Evolutionary conservation across 1,140 invertebrate species (phyloP).

Genomic region (Drosophila simulans): DNA sequence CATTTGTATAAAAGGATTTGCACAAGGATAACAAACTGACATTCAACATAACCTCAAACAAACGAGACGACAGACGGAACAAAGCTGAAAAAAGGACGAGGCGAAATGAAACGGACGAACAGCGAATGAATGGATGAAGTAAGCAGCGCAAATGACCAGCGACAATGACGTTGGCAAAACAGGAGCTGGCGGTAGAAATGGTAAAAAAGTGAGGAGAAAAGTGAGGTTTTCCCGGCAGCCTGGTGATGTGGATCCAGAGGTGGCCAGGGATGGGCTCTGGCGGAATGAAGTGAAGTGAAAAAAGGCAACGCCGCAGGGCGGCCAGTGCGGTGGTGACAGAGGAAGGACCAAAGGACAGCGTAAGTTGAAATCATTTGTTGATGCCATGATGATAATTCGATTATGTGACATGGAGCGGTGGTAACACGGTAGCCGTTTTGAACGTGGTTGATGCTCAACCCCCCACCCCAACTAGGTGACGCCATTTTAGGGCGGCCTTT

Average conservation of each 20-base stretch:
- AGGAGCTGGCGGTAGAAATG: constrained; percentile 35
- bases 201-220: constrained; percentile 32
- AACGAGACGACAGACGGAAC: constrained; percentile 57
- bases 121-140: constrained; percentile 57
- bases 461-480: constrained; percentile 10
- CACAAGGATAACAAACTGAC: constrained; percentile 82
- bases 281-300: constrained; percentile 65
- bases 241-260: constrained; percentile 16
- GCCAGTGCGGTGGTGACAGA: constrained; percentile 51
- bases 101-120: constrained; percentile 29
- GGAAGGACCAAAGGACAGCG: constrained; percentile 22
- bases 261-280: constrained; percentile 3
- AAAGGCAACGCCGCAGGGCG: constrained; percentile 59
- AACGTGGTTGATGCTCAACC: constrained; percentile 7
- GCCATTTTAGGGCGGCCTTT: background rate
- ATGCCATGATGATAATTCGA: constrained; percentile 82
- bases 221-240: constrained; percentile 23
- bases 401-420: constrained; percentile 60
- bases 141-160: constrained; percentile 76
- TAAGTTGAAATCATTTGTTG: constrained; percentile 81
- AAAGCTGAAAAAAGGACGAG: constrained; percentile 46
- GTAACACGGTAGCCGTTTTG: constrained; percentile 16
- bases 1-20: constrained; percentile 84
- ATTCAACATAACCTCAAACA: constrained; percentile 83
- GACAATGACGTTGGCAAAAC: constrained; percentile 74